Evolutionary conservation across 2,888 invertebrate species (phyloP).

Genomic region (Andrena trimmerana): DNA sequence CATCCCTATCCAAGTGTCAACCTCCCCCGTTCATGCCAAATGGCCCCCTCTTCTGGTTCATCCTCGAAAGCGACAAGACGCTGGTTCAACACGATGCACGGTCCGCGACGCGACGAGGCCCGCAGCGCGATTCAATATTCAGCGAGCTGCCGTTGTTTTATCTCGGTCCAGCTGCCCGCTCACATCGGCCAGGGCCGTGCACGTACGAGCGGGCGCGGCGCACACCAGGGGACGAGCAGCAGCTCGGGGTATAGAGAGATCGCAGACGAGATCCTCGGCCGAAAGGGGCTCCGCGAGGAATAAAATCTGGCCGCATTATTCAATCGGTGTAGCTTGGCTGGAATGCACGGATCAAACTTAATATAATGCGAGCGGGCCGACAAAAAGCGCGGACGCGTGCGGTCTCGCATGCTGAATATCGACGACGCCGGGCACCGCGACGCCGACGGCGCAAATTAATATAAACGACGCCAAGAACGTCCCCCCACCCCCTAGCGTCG

Average conservation of each 20-base stretch:
- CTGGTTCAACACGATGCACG: not conserved
- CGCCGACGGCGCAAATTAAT: slow-evolving; percentile 79
- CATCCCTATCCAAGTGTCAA: not conserved
- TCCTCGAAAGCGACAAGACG: not conserved
- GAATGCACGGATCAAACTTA: slow-evolving; percentile 84
- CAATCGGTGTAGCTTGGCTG: slow-evolving; percentile 80
- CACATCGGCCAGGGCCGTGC: slow-evolving; percentile 3
- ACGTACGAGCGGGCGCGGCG: not conserved
- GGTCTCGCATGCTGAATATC: slow-evolving; percentile 60
- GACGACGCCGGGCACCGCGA: slow-evolving; percentile 76
- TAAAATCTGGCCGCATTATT: slow-evolving; percentile 83
- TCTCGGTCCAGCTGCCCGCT: slow-evolving; percentile 47
- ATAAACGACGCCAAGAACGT: slow-evolving; percentile 55
- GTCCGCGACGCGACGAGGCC: slow-evolving; percentile 9
- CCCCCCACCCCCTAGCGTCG: slow-evolving; percentile 34
- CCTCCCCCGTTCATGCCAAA: not conserved
- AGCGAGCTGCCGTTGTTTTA: slow-evolving; percentile 64
- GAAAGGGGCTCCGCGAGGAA: slow-evolving; percentile 64
- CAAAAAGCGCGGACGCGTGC: slow-evolving; percentile 65
- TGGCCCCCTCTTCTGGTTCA: not conserved
- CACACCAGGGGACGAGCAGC: slow-evolving; percentile 4
- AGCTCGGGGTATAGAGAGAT: slow-evolving; percentile 70
- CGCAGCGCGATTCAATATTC: slow-evolving; percentile 54
- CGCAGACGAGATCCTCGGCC: slow-evolving; percentile 78
- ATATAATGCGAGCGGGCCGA: slow-evolving; percentile 79